Conservation (phyloP, 2,888 invertebrate species). For the Microplitis manilae region DNA sequence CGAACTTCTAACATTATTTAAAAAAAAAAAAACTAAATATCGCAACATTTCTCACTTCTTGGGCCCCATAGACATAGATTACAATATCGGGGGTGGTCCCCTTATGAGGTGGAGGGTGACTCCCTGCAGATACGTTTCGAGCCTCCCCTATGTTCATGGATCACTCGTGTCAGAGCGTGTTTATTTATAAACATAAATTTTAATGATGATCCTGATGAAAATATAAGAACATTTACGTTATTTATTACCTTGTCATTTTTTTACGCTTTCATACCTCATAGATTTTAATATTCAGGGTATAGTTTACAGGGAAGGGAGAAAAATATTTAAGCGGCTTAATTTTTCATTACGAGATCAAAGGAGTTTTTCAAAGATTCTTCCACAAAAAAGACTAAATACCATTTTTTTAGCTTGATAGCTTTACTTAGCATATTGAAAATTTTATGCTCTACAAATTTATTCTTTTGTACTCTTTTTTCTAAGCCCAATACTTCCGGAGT, state of each 20-base stretch:
- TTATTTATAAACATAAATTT: constrained; percentile 71
- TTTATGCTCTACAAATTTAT: too few relatives aligned
- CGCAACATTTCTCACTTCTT: constrained; percentile 31
- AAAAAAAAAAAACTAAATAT: constrained; percentile 40
- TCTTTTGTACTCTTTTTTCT: too few relatives aligned
- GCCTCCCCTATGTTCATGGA: constrained; percentile 8
- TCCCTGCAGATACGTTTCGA: constrained; percentile 34
- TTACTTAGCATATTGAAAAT: too few relatives aligned
- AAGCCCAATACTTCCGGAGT: too few relatives aligned
- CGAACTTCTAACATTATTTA: constrained; percentile 20
- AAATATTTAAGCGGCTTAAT: neutral
- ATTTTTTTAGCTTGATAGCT: too few relatives aligned
- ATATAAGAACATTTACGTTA: constrained; percentile 69
- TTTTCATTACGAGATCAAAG: neutral
- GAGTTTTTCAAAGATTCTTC: neutral
- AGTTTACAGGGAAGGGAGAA: neutral
- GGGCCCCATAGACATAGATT: constrained; percentile 66
- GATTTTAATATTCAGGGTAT: neutral
- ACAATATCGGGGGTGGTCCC: constrained; percentile 66
- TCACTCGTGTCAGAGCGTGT: constrained; percentile 51
- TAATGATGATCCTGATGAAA: constrained; percentile 71
- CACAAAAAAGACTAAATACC: too few relatives aligned
- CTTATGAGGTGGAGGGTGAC: constrained; percentile 41
- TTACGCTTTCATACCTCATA: neutral
- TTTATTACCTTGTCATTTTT: constrained; percentile 58